Evolutionary conservation across 2,888 invertebrate species (phyloP).

Genomic region (Nudaria mundana): DNA sequence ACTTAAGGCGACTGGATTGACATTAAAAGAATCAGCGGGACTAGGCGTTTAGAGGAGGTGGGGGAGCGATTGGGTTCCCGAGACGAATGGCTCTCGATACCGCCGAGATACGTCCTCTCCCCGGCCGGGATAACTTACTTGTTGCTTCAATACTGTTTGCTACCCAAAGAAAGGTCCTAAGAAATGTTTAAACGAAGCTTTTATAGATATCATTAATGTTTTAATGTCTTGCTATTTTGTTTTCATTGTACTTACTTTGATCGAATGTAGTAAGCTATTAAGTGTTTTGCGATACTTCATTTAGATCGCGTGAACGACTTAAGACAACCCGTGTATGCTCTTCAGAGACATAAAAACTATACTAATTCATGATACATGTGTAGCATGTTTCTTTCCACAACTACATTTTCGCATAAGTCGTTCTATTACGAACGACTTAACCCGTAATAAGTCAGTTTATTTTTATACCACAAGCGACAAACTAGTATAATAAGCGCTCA

Average conservation of each 20-base stretch:
- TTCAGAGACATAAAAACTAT: no score
- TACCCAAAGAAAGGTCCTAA: conserved; percentile 33
- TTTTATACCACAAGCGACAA: no score
- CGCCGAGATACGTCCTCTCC: conserved; percentile 57
- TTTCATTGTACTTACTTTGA: neutral
- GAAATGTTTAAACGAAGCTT: conserved; percentile 28
- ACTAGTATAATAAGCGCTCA: no score
- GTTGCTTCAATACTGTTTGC: conserved; percentile 60
- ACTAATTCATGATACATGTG: no score
- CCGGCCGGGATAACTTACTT: conserved; percentile 64
- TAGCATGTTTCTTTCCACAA: no score
- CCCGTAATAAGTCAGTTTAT: no score
- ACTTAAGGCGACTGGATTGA: conserved; percentile 7
- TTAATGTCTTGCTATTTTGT: conserved; percentile 2
- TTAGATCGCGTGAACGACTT: no score
- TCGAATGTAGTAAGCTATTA: no score
- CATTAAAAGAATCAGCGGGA: conserved; percentile 23
- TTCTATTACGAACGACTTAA: no score
- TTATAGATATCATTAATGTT: conserved; percentile 19
- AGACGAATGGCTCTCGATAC: conserved; percentile 67
- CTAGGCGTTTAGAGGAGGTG: conserved; percentile 14
- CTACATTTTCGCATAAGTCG: no score
- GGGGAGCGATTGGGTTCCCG: conserved; percentile 43
- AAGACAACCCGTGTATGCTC: no score
- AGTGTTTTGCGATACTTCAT: no score